phyloP scores from a whole-genome alignment of 2,888 invertebrate species.

The Hymenopus coronatus region DNA sequence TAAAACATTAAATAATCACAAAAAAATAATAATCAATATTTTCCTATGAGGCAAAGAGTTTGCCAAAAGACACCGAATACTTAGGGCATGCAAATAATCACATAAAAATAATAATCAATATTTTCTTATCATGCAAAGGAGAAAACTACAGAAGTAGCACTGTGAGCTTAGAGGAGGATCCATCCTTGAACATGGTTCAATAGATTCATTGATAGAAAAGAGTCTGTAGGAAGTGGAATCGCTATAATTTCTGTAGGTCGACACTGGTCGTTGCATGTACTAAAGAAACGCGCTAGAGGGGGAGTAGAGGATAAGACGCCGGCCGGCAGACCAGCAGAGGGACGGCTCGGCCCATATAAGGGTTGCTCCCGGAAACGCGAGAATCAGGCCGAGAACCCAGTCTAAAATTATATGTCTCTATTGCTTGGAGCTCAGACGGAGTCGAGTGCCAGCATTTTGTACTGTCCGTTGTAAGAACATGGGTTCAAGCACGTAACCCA shows the following conservation, averaged over 20 bases:
- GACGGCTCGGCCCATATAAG: conserved; percentile 26
- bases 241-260: background rate
- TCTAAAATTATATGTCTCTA: conserved; percentile 28
- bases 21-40: no score
- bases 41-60: no score
- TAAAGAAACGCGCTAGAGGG: background rate
- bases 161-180: no score
- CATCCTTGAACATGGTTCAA: no score
- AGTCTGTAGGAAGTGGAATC: no score
- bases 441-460: background rate
- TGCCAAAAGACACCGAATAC: no score
- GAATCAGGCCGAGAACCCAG: conserved; percentile 9
- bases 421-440: background rate
- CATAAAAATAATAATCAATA: no score
- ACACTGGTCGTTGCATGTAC: background rate
- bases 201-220: no score
- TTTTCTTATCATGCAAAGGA: no score
- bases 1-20: no score
- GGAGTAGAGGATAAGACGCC: background rate
- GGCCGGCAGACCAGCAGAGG: background rate
- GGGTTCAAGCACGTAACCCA: background rate
- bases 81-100: no score
- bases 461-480: background rate
- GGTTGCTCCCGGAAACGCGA: conserved; percentile 26
- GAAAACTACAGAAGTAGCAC: no score